Evolutionary conservation across 1,140 invertebrate genomes (phyloP), one percentile per base, ranked within the genome.

Genomic region (Ips typographus): DNA sequence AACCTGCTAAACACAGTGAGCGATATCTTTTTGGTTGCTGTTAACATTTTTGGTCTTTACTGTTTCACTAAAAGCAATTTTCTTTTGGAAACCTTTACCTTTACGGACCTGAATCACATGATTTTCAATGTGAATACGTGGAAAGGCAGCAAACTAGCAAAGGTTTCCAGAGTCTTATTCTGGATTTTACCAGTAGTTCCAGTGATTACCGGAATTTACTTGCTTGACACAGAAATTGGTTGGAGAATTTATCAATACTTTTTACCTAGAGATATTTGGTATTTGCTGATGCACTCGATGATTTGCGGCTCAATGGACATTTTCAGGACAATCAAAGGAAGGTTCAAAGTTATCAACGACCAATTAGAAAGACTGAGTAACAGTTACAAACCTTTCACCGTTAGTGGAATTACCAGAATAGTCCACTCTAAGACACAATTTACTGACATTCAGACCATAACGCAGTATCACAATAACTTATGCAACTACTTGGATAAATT

Each of bases 401-500:
- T 49, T 49, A 49, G 44, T 3, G 44, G 22, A 8, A 49, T 49
- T 49, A 2, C 22, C 7, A 2, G 7, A 49, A 49, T 8, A 8
- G 2, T 6, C 44, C 7, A 49, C 6, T 22, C 44, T 49, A 22
- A 49, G 44, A 49, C 22, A 3, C 7, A 22, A 49, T 49, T 39
- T 6, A 6, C n/a, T 2, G 2, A 56, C 1, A 7, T 56, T 36
- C 53, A 56, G 3, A 3, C 38, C 7, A 40, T 56, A 7, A 40
- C 53, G 7, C 7, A 3, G n/a, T 37, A 40, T 39, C 38, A 37
- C 53, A 56, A 56, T 37, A 40, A 40, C 37, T 4, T 56, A 2
- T 56, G 53, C 37, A 56, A 56, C n/a, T 2, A 36, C 7, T 39
- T 56, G 53, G 53, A 56, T 39, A 40, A 56, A 40, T 56, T 56